These are phyloP conservation scores for Drosophila prosaltans DNA, from an alignment of 1,140 invertebrate genomes.

Conservation along the genomic window DNA sequence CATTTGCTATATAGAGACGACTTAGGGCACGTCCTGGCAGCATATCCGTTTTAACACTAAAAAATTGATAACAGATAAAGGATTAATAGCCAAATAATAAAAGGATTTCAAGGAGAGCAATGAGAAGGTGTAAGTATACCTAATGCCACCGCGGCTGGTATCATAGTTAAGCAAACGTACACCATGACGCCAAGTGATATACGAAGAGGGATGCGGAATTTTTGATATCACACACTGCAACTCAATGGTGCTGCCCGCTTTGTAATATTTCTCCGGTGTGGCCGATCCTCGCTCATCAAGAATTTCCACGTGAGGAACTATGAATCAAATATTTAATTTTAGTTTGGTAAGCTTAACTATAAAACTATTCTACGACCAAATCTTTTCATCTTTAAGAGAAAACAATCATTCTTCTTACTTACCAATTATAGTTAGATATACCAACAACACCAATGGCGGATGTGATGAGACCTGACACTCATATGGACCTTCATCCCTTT, in stretches of 20 bases:
- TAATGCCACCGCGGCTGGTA: constrained; percentile 92
- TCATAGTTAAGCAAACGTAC: constrained; percentile 92
- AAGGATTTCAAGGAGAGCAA: not conserved
- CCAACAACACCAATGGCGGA: constrained; percentile 88
- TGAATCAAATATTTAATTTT: no score
- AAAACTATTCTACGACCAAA: no score
- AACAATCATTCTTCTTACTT: constrained; percentile 63
- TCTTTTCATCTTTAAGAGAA: no score
- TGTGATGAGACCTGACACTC: constrained; percentile 92
- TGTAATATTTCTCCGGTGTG: constrained; percentile 93
- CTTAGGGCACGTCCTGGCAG: constrained; percentile 89
- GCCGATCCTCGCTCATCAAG: constrained; percentile 90
- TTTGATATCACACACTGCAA: constrained; percentile 92
- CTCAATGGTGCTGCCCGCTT: constrained; percentile 93
- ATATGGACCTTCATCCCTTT: constrained; percentile 90
- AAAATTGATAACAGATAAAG: constrained; percentile 29
- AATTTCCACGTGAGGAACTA: constrained; percentile 93
- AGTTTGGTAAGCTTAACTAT: not conserved
- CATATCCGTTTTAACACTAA: constrained; percentile 92
- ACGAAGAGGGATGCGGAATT: constrained; percentile 90
- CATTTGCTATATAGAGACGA: constrained; percentile 92
- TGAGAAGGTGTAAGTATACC: constrained; percentile 84
- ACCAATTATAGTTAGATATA: constrained; percentile 90
- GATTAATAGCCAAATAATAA: not conserved
- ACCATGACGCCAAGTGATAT: constrained; percentile 92